Percentiles rank a stretch among this genome's conserved stretches.
phyloP scores from a whole-genome alignment of 1,140 invertebrate genomes.

The Oscheius sp. region DNA sequence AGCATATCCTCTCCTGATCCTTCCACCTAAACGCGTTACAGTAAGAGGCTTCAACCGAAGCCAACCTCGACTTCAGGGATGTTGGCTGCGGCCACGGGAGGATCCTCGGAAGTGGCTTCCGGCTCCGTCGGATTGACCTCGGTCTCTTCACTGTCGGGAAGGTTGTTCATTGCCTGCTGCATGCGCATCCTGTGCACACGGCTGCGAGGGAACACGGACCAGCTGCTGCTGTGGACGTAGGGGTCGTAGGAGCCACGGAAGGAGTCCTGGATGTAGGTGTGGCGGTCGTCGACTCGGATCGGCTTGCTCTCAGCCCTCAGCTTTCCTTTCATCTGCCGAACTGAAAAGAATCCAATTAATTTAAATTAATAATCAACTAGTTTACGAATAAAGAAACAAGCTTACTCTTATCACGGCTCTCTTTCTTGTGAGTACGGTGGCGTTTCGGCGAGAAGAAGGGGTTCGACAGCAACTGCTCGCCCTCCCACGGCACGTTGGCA shows the following conservation, averaged over 20 bases:
- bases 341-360: too few relatives aligned
- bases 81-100: not conserved
- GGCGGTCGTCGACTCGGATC: not conserved
- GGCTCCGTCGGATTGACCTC: not conserved
- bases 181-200: not conserved
- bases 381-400: too few relatives aligned
- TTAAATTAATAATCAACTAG: too few relatives aligned
- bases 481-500: too few relatives aligned
- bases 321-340: too few relatives aligned
- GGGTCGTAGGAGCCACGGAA: not conserved
- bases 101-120: not conserved
- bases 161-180: not conserved
- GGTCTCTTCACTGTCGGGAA: not conserved
- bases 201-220: not conserved
- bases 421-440: too few relatives aligned
- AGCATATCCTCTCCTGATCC: not conserved
- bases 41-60: not conserved
- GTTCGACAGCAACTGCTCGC: too few relatives aligned
- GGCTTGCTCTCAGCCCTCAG: not conserved
- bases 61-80: not conserved
- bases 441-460: too few relatives aligned
- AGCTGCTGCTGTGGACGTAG: not conserved
- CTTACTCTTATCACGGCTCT: too few relatives aligned
- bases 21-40: not conserved
- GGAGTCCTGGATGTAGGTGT: not conserved